Evolutionary conservation across 2,888 invertebrate genomes (phyloP), one percentile per base, ranked within the genome.

Genomic region (Melangyna quadrimaculata): DNA sequence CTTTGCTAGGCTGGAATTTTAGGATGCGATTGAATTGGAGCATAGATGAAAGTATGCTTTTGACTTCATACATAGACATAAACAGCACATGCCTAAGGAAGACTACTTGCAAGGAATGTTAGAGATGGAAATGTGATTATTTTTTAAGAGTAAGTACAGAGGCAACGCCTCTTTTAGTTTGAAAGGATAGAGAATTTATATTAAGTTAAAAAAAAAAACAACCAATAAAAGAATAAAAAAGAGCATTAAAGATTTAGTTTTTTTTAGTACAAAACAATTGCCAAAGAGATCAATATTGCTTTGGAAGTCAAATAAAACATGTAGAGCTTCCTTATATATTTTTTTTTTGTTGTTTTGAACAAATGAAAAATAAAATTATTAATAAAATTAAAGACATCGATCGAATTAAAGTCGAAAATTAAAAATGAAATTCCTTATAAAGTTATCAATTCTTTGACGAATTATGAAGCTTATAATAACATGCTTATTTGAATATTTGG

Each of bases 11-110:
- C 24, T 69, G 71, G 78, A 80, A 80, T 84, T 79, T 80, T 71
- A 80, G 84, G 84, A 84, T 75, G 80, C 84, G 72, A 84, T 84
- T 84, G 71, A 79, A 84, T 67, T 84, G 71, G 80, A 75, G 75
- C 75, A 84, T 69, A 84, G 75, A 75, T 67, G 65, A 75, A 72
- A 61, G 75, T 75, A 75, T 75, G 70, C 75, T 63, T 75, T 61
- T 79, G 79, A 74, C 79, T 75, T 75, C 51, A 40, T 57, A 67
- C n/a, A 51, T 29, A 29, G n/a, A 37, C 45, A 61, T 19, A 37
- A 37, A 29, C 35, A 55, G 45, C 29, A 37, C 27, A 37, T 53
- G 57, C 67, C 59, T 51, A 72, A 84, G 45, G 77, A 70, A 57
- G 53, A 71, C 48, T 48, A 67, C 57, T 70, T 43, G 35, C 29